Evolutionary conservation across 2,888 invertebrate species (phyloP).

Genomic region (Seladonia tumulorum): DNA sequence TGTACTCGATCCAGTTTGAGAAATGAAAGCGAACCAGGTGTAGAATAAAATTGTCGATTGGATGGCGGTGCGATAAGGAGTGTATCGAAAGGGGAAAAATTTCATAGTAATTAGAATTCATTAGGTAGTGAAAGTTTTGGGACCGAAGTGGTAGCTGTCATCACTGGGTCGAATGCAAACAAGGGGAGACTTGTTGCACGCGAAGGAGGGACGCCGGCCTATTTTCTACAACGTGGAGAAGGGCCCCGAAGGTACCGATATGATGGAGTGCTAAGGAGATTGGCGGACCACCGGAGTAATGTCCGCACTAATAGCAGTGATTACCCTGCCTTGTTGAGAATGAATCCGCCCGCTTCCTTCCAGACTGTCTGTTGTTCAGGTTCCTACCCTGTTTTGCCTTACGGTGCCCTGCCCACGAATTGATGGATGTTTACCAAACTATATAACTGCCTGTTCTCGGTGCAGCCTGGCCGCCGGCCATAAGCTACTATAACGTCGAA

Average conservation of each 20-base stretch:
- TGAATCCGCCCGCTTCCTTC: conserved; percentile 78
- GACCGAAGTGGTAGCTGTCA: neutral
- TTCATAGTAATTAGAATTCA: neutral
- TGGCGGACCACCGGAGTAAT: conserved; percentile 86
- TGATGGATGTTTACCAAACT: conserved; percentile 83
- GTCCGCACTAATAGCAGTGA: conserved; percentile 86
- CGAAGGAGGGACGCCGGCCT: conserved; percentile 31
- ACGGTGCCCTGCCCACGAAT: conserved; percentile 76
- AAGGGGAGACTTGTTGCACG: conserved; percentile 33
- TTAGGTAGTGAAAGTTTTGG: neutral
- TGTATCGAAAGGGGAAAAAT: neutral
- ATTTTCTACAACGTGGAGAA: conserved; percentile 58
- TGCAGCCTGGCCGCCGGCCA: conserved; percentile 62
- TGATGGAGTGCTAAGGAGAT: conserved; percentile 82
- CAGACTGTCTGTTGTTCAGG: conserved; percentile 69
- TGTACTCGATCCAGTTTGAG: too few species aligned
- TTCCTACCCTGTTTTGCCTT: conserved; percentile 55
- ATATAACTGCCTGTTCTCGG: conserved; percentile 71
- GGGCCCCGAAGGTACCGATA: conserved; percentile 69
- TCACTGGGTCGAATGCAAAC: conserved; percentile 24
- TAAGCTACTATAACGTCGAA: conserved; percentile 68
- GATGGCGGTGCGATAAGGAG: neutral
- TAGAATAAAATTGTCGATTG: neutral
- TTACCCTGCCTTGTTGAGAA: conserved; percentile 84
- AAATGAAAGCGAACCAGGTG: neutral